phyloP scores from a whole-genome alignment of 2,113 vertebrate species.

The Calonectris borealis region DNA sequence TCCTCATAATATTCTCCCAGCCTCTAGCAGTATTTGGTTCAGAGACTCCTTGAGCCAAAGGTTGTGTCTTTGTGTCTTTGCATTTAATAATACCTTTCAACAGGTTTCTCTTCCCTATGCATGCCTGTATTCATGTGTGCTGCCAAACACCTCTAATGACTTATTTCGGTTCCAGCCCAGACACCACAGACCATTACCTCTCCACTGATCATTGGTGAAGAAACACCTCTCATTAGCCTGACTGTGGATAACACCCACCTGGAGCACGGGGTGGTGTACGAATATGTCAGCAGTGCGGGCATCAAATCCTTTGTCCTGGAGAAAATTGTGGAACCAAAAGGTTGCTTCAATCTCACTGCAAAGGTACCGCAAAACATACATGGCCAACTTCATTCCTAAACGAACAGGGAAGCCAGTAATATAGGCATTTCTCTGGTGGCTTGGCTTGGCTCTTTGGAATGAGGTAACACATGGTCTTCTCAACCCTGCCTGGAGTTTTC shows the following conservation, averaged over 20 bases:
- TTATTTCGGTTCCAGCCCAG: conserved; percentile 56
- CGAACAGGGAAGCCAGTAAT: background rate
- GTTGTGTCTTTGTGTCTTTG: background rate
- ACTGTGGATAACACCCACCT: conserved; percentile 92
- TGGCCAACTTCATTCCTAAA: background rate
- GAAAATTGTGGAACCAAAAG: conserved; percentile 92
- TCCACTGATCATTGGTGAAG: conserved; percentile 61
- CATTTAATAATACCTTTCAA: background rate
- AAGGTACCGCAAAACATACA: conserved; percentile 76
- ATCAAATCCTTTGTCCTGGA: conserved; percentile 92
- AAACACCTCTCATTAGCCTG: conserved; percentile 82
- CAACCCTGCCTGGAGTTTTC: background rate
- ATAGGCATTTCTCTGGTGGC: background rate
- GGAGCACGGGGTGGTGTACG: conserved; percentile 94
- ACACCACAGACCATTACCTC: conserved; percentile 40
- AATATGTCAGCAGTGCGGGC: conserved; percentile 91
- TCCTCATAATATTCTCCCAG: background rate
- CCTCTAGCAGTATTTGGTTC: background rate
- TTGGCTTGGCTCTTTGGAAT: background rate
- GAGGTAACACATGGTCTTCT: background rate
- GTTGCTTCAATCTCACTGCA: conserved; percentile 91
- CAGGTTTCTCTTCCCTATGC: background rate
- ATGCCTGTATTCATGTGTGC: background rate
- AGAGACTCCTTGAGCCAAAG: background rate
- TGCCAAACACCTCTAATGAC: background rate